Evolutionary conservation across 2,113 vertebrate species (phyloP), one percentile per base, ranked within the genome.

Genomic region (Ardeotis arabs): DNA sequence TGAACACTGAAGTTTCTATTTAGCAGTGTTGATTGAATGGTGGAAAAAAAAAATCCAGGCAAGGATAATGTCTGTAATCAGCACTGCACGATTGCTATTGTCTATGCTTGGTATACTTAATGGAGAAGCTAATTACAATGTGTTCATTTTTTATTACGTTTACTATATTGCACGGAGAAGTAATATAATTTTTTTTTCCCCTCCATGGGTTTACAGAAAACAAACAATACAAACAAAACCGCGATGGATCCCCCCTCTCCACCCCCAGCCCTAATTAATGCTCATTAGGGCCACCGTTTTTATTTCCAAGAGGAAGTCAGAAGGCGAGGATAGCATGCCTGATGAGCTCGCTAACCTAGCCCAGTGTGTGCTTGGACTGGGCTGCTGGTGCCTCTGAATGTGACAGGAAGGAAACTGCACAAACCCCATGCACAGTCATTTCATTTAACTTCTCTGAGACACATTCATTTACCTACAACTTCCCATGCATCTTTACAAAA

Each of bases 41-140:
- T 93, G 93, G 73, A 66, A 87, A 95, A 95, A 96, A 96, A 93
- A 91, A 81, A 85, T 86, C 80, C 74, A 95, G 90, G 91, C 92
- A 95, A 93, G 96, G 91, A 95, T 97, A 97, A 96, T 97, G 94
- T 92, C 94, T 96, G 94, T 95, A 97, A 97, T 96, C 96, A 97
- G 90, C 91, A 87, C 90, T 95, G 91, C 83, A 94, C 41, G 52
- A 95, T 28, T 96, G 89, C 96, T 90, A 96, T 96, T 97, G 95
- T 96, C 91, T 96, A 79, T 95, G 94, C 82, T 95, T 96, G 91
- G 92, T 94, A 95, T 89, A 93, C 73, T 97, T 97, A 97, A 95
- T 92, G 90, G 93, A 96, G 90, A 92, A 95, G 90, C 94, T 96
- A 96, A 97, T 97, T 96, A 96, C 95, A 73, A 94, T 95, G 93